Base-by-base conservation (phyloP, 2,113 vertebrate genomes). In the Pachyramphus minor region DNA sequence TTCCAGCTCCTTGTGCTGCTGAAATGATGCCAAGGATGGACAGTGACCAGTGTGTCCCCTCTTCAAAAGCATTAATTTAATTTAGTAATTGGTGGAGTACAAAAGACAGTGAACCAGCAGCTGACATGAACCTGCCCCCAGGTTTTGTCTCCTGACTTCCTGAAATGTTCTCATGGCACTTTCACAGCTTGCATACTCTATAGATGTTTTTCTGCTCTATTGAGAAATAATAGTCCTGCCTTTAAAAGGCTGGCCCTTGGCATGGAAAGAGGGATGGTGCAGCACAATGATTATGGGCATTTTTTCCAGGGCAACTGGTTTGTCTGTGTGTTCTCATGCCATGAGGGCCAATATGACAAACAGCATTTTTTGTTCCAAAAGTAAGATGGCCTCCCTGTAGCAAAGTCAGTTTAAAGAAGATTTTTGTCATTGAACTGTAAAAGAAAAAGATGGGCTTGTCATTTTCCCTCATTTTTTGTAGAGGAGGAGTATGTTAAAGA, bases 381-480 rank as follows among this genome's bases (percentile, higher is more conserved):
- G 63, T 58, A 89, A 91, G 87, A 93, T 92, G 93, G 84, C 50
- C 95, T 88, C 60, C 72, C 87, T 66, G 47, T 24, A 52, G 79
- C 75, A 78, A 91, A 84, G 50, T 45, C 53, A 58, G n/a, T 85
- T 82, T 76, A 68, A 95, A 96, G 82, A 95, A 95, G 77, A 90
- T 92, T 94, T 97, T 95, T 88, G 75, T 74, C 91, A 74, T 16
- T 82, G 93, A 96, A 96, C 81, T 76, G 95, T 88, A 87, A 95
- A 94, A 95, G 92, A 87, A 83, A 56, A 86, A 81, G 81, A 91
- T 81, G 91, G 89, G n/a, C 94, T 95, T 97, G 93, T 95, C 92
- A 95, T 88, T 95, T 92, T 76, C 33, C 94, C 59, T 80, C 23
- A 58, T 76, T 75, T 66, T 66, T 89, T 82, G 44, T 47, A 58